Evolutionary conservation across 1,140 invertebrate species (phyloP).

Genomic region (Orchestia grillus): DNA sequence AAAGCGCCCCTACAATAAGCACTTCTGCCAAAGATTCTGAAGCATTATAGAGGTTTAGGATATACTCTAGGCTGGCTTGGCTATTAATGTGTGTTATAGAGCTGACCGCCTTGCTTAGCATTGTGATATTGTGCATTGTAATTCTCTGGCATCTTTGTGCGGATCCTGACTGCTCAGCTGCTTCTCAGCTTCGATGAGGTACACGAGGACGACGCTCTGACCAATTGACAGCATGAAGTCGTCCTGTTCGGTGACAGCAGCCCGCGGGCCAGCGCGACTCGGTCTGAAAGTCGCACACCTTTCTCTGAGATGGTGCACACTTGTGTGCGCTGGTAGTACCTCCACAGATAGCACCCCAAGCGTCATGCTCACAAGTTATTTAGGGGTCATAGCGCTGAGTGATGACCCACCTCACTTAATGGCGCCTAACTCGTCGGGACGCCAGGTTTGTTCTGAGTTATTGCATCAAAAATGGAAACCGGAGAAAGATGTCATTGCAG

Average conservation of each 20-base stretch:
- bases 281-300: not conserved
- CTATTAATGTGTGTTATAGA: constrained; percentile 45
- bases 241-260: not conserved
- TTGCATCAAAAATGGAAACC: not conserved
- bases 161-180: not conserved
- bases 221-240: not conserved
- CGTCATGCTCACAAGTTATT: not conserved
- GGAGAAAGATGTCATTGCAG: not conserved
- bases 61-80: constrained; percentile 55
- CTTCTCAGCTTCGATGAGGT: not conserved
- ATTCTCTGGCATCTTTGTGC: not conserved
- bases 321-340: not conserved
- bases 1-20: constrained; percentile 63
- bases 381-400: not conserved
- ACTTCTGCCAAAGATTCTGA: constrained; percentile 68
- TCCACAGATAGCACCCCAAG: not conserved
- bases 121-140: not conserved
- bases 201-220: not conserved
- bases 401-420: not conserved
- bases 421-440: not conserved
- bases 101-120: constrained; percentile 45
- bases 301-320: not conserved
- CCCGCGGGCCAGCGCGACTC: too few species aligned
- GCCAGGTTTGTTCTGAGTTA: not conserved
- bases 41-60: constrained; percentile 67